A percentile compares a stretch with the other conserved stretches of the same genome.
phyloP scores from a whole-genome alignment of 2,797 vertebrate genomes.

The Dendrocincla fuliginosa region DNA sequence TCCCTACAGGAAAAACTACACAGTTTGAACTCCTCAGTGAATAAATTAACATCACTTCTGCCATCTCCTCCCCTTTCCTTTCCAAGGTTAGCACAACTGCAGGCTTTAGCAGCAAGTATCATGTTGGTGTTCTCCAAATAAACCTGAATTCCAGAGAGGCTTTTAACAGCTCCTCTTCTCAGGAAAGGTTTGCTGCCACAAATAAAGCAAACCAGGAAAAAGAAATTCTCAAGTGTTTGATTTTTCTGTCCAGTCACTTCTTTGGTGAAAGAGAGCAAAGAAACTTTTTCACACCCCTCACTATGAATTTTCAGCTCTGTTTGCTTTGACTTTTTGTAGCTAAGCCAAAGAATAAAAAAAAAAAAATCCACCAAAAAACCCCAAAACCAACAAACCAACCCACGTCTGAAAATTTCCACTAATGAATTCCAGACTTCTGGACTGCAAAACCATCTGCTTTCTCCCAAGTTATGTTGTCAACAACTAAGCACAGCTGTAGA shows the following conservation, averaged over 20 bases:
- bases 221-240: not conserved
- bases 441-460: conserved; percentile 42
- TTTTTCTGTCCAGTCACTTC: conserved; percentile 2
- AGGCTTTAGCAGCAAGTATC: not conserved
- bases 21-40: not conserved
- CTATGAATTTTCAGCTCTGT: conserved; percentile 38
- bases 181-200: not conserved
- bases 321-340: conserved; percentile 61
- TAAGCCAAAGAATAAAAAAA: conserved; percentile 7
- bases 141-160: conserved; percentile 3
- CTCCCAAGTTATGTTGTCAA: conserved; percentile 63
- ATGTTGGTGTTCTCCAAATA: not conserved
- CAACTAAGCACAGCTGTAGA: conserved; percentile 57
- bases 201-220: conserved; percentile 11
- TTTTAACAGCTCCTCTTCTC: not conserved
- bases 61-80: not conserved
- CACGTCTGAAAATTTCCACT: conserved; percentile 55
- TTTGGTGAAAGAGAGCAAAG: conserved; percentile 34
- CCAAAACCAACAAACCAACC: not conserved
- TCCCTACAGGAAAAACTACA: not conserved
- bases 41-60: not conserved
- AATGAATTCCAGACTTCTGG: conserved; percentile 73
- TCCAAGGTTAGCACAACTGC: not conserved
- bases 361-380: too few relatives aligned
- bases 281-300: conserved; percentile 29